These are phyloP conservation scores for Iguana delicatissima DNA, from an alignment of 2,797 vertebrate species.

Conservation along the genomic window DNA sequence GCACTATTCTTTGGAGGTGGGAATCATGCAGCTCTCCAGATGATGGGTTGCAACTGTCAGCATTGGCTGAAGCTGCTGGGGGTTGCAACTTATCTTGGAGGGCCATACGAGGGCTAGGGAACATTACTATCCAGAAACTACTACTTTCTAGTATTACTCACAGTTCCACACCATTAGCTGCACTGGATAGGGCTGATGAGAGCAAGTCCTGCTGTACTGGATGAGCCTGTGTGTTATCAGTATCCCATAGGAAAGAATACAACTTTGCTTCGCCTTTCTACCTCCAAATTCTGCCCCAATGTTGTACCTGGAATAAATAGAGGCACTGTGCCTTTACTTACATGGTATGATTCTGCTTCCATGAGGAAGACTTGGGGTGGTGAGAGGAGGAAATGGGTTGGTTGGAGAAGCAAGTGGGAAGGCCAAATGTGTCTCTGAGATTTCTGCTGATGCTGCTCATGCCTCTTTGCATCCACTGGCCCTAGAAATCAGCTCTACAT, in stretches of 20 bases:
- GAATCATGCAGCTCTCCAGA: too few relatives aligned
- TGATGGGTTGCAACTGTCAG: too few relatives aligned
- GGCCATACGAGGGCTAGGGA: background rate
- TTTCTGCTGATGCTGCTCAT: background rate
- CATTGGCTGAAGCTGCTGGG: too few relatives aligned
- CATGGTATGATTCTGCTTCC: background rate
- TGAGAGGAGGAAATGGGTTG: background rate
- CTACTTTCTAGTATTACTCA: background rate
- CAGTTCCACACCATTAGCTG: too few relatives aligned
- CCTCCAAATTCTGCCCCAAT: background rate
- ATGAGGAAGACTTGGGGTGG: too few relatives aligned
- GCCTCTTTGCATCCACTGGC: background rate
- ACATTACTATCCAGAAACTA: background rate
- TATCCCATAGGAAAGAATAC: background rate
- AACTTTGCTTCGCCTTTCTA: background rate
- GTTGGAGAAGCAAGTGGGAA: too few relatives aligned
- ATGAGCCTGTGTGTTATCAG: background rate
- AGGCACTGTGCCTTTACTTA: background rate
- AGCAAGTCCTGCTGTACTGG: too few relatives aligned
- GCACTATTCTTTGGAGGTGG: too few relatives aligned
- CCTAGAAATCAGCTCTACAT: background rate
- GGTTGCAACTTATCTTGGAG: too few relatives aligned
- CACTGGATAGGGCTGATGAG: too few relatives aligned
- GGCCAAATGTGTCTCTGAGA: background rate
- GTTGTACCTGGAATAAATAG: background rate